Evolutionary conservation across 2,113 vertebrate species (phyloP).

Genomic region (Erythrocercus mccallii): DNA sequence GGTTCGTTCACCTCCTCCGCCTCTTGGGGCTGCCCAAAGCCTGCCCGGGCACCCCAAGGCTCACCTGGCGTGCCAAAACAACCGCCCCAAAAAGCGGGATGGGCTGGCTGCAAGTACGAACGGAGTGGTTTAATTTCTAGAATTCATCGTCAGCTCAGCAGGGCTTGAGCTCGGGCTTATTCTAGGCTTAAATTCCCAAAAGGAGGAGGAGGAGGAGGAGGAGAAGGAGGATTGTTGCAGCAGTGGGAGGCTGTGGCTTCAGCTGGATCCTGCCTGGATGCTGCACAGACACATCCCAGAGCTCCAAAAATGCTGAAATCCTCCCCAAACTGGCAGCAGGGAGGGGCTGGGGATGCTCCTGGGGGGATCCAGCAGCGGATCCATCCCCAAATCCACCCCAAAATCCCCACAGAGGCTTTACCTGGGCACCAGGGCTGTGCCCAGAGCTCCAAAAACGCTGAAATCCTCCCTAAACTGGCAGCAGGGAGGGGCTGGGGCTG

Average conservation of each 20-base stretch:
- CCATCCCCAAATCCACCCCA: too few relatives aligned
- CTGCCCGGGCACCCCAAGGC: background rate
- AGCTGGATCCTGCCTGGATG: background rate
- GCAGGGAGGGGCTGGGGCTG: background rate
- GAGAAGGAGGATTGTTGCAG: background rate
- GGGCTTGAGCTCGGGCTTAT: background rate
- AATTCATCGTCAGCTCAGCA: background rate
- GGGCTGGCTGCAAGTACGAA: background rate
- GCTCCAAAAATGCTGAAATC: background rate
- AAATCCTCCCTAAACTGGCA: background rate
- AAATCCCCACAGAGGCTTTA: too few relatives aligned
- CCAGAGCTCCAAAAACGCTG: too few relatives aligned
- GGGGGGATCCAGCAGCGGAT: too few relatives aligned
- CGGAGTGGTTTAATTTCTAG: background rate
- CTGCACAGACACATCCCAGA: background rate
- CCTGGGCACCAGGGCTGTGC: too few relatives aligned
- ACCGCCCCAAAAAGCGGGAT: background rate
- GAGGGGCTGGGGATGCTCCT: background rate
- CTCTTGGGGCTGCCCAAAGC: background rate
- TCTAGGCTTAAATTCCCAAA: background rate
- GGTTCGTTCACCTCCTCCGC: background rate
- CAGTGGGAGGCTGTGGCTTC: background rate
- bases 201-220: background rate
- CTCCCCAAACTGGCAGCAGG: background rate
- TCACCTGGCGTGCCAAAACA: rapidly evolving